Evolutionary conservation across 35 echinoderm and acorn worm species (phyloP).

Genomic region (Hemicentrotus pulcherrimus): DNA sequence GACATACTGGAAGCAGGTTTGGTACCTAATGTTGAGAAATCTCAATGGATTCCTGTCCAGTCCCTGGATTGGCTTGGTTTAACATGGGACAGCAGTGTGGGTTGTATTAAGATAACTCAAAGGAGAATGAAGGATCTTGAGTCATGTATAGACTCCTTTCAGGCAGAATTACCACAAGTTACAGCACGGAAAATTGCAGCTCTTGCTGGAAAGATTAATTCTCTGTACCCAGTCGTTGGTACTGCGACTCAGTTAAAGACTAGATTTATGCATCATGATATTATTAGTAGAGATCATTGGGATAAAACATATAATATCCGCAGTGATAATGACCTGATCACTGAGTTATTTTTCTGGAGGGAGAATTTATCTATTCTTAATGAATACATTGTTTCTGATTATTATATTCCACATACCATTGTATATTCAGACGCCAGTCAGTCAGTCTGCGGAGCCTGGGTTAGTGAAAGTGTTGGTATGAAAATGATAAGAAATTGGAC

Average conservation of each 20-base stretch:
- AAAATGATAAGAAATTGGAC: slow-evolving; percentile 22
- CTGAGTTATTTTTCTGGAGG: slow-evolving; percentile 48
- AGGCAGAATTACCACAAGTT: background rate
- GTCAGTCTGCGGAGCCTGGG: slow-evolving; percentile 44
- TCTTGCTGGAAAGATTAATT: slow-evolving; percentile 50
- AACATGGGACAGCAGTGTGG: background rate
- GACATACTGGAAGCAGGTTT: slow-evolving; percentile 49
- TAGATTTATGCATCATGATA: slow-evolving; percentile 42
- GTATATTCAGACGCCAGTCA: slow-evolving; percentile 57
- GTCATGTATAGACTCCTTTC: background rate
- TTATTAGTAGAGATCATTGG: slow-evolving; percentile 40
- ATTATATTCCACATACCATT: slow-evolving; percentile 3
- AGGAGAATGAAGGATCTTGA: slow-evolving; percentile 1
- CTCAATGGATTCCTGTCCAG: slow-evolving; percentile 36
- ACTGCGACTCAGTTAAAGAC: slow-evolving; percentile 41
- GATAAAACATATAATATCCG: slow-evolving; percentile 16
- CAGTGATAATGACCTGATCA: background rate
- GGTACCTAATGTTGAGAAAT: slow-evolving; percentile 55
- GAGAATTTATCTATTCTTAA: slow-evolving; percentile 11
- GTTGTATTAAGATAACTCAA: background rate
- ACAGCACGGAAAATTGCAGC: no score
- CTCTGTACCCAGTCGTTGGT: slow-evolving; percentile 43
- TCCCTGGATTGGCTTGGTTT: slow-evolving; percentile 52
- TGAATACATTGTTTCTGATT: background rate
- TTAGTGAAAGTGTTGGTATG: background rate